Evolutionary conservation across 2,113 vertebrate species (phyloP).

Genomic region (Pachyramphus minor): DNA sequence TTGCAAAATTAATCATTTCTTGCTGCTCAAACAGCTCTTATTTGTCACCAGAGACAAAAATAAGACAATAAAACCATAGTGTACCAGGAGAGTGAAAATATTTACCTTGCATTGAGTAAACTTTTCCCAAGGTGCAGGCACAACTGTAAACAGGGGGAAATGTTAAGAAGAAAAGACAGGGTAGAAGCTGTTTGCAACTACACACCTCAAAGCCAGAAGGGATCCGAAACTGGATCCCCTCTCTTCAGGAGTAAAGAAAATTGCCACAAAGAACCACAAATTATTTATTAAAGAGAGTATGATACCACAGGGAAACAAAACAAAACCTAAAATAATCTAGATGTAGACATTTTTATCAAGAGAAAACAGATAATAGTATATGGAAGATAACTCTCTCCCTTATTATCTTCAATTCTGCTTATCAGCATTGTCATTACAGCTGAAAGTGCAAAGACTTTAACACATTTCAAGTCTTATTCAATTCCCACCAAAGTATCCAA

Average conservation of each 20-base stretch:
- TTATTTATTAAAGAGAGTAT: conserved; percentile 45
- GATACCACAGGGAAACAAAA: conserved; percentile 35
- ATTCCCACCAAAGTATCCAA: neutral
- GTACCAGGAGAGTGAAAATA: neutral
- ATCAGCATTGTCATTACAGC: neutral
- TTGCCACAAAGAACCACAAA: conserved; percentile 33
- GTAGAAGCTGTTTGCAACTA: neutral
- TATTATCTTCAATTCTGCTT: conserved; percentile 1
- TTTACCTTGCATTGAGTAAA: conserved; percentile 19
- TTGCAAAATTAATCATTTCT: neutral
- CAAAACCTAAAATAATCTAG: conserved; percentile 17
- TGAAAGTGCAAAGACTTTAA: conserved; percentile 11
- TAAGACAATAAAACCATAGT: neutral
- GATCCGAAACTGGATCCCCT: neutral
- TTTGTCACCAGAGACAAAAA: neutral
- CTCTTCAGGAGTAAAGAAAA: conserved; percentile 5
- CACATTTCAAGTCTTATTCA: neutral
- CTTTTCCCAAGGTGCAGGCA: neutral
- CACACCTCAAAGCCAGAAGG: neutral
- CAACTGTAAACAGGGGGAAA: neutral
- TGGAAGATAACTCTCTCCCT: neutral
- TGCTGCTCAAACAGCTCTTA: neutral
- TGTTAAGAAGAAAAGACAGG: neutral
- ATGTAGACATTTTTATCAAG: neutral
- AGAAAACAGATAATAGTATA: neutral